A percentile compares a stretch with the other conserved stretches of the same genome.
Conservation (phyloP, 2,113 vertebrate genomes). For the Acanthisitta chloris region DNA sequence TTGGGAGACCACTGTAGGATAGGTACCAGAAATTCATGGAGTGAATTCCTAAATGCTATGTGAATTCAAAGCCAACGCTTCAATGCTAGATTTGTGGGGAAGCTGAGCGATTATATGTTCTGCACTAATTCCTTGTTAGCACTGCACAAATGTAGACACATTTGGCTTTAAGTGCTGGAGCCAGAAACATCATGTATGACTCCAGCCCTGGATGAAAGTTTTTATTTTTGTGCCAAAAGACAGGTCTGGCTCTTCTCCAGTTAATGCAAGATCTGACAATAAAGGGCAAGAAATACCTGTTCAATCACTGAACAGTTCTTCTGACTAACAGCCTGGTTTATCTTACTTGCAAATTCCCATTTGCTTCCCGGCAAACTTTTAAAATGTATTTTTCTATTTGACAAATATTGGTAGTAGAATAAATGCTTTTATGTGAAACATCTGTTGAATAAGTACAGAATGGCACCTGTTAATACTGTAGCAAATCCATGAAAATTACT, state of each 20-base stretch:
- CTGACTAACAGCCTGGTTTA: not conserved
- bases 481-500: not conserved
- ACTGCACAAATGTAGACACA: not conserved
- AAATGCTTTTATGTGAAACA: not conserved
- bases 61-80: not conserved
- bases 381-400: not conserved
- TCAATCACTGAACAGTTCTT: not conserved
- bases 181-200: not conserved
- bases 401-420: not conserved
- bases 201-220: not conserved
- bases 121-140: not conserved
- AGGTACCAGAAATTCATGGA: not conserved
- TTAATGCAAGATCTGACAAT: not conserved
- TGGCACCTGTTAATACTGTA: not conserved
- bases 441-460: not conserved
- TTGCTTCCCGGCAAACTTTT: not conserved
- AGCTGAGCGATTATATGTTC: not conserved
- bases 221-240: not conserved
- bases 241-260: not conserved
- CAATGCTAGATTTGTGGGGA: not conserved
- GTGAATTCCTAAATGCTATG: not conserved
- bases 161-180: not conserved
- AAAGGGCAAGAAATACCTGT: not conserved
- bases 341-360: not conserved
- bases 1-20: not conserved